A percentile compares a stretch with the other conserved stretches of the same genome.
Conservation (phyloP, 2,113 vertebrate species). For the Mus pahari region DNA sequence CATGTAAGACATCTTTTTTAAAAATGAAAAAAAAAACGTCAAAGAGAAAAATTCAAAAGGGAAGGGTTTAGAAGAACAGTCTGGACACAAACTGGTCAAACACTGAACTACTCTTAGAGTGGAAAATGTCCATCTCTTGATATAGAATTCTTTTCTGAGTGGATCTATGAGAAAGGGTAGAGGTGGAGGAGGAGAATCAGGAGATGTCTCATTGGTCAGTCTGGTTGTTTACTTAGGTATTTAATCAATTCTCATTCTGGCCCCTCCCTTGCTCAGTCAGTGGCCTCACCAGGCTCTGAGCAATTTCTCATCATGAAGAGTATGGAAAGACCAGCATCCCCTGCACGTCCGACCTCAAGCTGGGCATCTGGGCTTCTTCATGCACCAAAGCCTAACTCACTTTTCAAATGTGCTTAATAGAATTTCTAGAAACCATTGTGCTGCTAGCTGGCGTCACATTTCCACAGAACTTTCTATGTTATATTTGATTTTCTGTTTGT, state of each 20-base stretch:
- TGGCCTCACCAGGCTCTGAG: not conserved
- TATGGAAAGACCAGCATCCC: not conserved
- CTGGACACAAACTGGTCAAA: not conserved
- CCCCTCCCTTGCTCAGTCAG: not conserved
- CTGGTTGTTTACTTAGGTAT: not conserved
- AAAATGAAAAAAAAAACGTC: constrained; percentile 38
- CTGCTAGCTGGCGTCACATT: not conserved
- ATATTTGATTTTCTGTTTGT: not conserved
- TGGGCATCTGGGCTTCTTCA: not conserved
- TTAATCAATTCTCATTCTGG: constrained; percentile 16
- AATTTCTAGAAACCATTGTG: constrained; percentile 19
- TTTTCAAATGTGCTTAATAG: not conserved
- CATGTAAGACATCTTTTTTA: constrained; percentile 5
- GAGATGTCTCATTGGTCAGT: not conserved
- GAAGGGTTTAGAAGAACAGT: not conserved
- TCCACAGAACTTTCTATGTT: not conserved
- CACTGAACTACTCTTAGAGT: constrained; percentile 36
- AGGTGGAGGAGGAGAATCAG: not conserved
- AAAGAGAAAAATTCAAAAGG: not conserved
- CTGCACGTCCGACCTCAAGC: not conserved
- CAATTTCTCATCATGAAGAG: constrained; percentile 18
- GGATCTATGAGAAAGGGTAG: not conserved
- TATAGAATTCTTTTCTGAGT: not conserved
- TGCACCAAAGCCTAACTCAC: not conserved
- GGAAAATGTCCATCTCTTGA: not conserved